Conservation (phyloP, 2,888 invertebrate species). For the Hirtodrosophila cameraria region DNA sequence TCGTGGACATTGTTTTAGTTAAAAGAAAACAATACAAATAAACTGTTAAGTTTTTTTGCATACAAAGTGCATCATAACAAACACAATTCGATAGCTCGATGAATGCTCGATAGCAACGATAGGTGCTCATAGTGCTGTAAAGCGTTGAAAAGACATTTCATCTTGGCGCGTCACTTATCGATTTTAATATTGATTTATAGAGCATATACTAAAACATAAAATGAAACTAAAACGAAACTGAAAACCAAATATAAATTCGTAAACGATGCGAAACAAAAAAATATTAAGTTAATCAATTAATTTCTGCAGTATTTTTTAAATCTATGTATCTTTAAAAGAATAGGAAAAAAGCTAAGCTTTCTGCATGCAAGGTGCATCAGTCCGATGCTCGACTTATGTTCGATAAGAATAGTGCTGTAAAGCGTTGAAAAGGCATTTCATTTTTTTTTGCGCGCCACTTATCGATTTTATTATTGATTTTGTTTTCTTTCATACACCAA, state of each 20-base stretch:
- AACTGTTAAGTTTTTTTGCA: slow-evolving; percentile 11
- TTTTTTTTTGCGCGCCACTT: slow-evolving; percentile 46
- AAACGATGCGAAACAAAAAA: no score
- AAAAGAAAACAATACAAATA: slow-evolving; percentile 12
- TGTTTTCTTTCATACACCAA: slow-evolving; percentile 43
- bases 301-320: no score
- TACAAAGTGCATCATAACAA: slow-evolving; percentile 37
- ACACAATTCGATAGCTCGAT: slow-evolving; percentile 28
- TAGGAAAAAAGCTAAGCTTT: no score
- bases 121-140: slow-evolving; percentile 32
- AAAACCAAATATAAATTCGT: no score
- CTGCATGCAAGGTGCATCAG: no score
- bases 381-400: no score
- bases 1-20: slow-evolving; percentile 36
- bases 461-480: slow-evolving; percentile 62
- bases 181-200: slow-evolving; percentile 62
- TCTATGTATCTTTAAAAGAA: no score
- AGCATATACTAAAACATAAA: no score
- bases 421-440: neutral
- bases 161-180: slow-evolving; percentile 53
- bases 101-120: slow-evolving; percentile 5
- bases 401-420: no score
- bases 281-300: no score
- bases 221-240: no score
- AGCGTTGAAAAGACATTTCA: neutral